Evolutionary conservation across 1,140 invertebrate genomes (phyloP).

Genomic region (Calosoma granatense): DNA sequence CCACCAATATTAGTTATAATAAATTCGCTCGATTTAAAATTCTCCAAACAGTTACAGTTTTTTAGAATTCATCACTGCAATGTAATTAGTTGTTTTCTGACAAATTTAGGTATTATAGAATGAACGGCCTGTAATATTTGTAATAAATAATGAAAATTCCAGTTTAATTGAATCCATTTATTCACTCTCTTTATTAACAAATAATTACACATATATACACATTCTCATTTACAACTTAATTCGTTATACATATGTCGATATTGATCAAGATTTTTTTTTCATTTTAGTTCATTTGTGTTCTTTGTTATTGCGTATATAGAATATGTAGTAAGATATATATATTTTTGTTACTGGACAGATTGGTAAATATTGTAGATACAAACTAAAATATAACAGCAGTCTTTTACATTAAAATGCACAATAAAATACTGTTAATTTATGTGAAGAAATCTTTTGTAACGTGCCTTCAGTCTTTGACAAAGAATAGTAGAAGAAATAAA

Average conservation of each 20-base stretch:
- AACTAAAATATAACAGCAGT: neutral
- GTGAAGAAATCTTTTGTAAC: neutral
- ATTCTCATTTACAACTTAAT: constrained; percentile 1
- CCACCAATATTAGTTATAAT: too few species aligned
- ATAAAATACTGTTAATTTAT: neutral
- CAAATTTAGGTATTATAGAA: too few species aligned
- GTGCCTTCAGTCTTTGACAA: neutral
- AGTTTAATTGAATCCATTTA: too few species aligned
- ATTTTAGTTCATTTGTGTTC: neutral
- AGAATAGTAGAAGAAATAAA: neutral
- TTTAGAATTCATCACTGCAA: too few species aligned
- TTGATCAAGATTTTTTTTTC: neutral
- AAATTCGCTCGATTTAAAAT: too few species aligned
- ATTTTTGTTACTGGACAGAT: neutral
- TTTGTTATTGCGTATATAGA: neutral
- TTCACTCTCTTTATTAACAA: constrained; percentile 6
- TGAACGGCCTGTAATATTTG: too few species aligned
- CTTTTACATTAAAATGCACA: neutral
- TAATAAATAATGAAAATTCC: too few species aligned
- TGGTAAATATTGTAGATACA: neutral
- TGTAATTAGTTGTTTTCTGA: too few species aligned
- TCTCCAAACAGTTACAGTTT: too few species aligned
- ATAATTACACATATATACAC: constrained; percentile 8
- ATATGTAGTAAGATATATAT: neutral
- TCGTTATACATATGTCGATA: constrained; percentile 6